phyloP scores from a whole-genome alignment of 2,888 invertebrate species.

The Tenthredo distinguenda region DNA sequence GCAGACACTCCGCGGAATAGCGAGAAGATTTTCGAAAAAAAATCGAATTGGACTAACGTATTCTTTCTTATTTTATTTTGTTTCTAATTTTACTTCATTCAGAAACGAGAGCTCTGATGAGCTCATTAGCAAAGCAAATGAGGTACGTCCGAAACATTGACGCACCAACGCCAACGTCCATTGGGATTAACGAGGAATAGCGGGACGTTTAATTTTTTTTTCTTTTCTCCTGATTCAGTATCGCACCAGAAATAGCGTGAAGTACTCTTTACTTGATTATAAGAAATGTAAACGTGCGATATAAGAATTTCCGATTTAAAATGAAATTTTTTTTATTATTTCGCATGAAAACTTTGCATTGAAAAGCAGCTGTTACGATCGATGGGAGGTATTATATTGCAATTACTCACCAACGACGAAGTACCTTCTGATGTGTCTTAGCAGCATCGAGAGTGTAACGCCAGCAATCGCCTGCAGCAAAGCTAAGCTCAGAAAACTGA shows the following conservation, averaged over 20 bases:
- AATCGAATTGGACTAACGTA: background rate
- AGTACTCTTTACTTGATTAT: background rate
- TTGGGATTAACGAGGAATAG: background rate
- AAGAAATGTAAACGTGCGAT: background rate
- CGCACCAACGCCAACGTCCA: background rate
- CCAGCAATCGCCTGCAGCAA: constrained; percentile 88
- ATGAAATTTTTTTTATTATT: background rate
- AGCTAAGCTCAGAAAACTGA: constrained; percentile 88
- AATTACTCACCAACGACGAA: constrained; percentile 84
- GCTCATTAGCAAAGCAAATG: background rate
- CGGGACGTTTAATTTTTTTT: background rate
- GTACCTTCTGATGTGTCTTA: constrained; percentile 87
- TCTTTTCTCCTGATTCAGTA: background rate
- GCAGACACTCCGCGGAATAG: background rate
- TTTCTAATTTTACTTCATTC: background rate
- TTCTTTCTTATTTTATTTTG: background rate
- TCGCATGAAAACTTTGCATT: too few species aligned
- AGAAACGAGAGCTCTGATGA: background rate
- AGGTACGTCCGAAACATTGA: background rate
- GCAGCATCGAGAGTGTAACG: constrained; percentile 89
- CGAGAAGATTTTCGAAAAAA: background rate
- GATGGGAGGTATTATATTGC: background rate
- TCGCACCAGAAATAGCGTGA: background rate
- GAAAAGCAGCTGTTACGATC: background rate
- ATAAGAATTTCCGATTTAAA: background rate